phyloP scores from a whole-genome alignment of 2,113 vertebrate species.

The Acanthisitta chloris region DNA sequence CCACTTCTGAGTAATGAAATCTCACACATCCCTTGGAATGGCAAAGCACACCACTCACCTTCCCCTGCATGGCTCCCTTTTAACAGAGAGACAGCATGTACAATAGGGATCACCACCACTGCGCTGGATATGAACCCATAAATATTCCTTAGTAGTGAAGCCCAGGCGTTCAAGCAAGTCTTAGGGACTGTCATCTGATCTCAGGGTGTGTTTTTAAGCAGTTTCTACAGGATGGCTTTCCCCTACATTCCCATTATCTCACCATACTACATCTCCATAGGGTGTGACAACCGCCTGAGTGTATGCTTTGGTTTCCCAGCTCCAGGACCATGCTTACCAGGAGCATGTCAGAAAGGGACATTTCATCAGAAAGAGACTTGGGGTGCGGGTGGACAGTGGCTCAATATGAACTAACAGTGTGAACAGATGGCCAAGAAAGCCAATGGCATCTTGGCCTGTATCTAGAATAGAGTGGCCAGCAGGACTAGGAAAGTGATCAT shows the following conservation, averaged over 20 bases:
- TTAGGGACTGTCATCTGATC: not conserved
- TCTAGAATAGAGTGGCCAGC: no score
- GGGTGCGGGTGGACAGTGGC: no score
- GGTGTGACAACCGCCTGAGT: not conserved
- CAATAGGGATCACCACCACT: not conserved
- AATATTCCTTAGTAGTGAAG: not conserved
- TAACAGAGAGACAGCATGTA: not conserved
- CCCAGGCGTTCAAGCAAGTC: not conserved
- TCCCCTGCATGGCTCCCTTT: not conserved
- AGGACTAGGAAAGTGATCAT: no score
- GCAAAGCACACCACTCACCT: not conserved
- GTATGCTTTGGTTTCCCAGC: not conserved
- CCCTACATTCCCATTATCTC: not conserved
- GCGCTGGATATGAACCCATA: not conserved
- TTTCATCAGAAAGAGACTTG: no score
- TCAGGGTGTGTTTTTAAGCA: not conserved
- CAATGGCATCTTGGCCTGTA: no score
- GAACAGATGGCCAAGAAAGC: no score
- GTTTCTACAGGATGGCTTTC: not conserved
- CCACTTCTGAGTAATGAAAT: not conserved
- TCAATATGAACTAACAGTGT: no score
- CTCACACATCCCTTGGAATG: not conserved
- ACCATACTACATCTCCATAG: fast-evolving
- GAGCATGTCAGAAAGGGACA: not conserved
- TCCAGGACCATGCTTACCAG: not conserved